Base-by-base conservation (phyloP, 1,140 invertebrate genomes). In the Penaeus vannamei region DNA sequence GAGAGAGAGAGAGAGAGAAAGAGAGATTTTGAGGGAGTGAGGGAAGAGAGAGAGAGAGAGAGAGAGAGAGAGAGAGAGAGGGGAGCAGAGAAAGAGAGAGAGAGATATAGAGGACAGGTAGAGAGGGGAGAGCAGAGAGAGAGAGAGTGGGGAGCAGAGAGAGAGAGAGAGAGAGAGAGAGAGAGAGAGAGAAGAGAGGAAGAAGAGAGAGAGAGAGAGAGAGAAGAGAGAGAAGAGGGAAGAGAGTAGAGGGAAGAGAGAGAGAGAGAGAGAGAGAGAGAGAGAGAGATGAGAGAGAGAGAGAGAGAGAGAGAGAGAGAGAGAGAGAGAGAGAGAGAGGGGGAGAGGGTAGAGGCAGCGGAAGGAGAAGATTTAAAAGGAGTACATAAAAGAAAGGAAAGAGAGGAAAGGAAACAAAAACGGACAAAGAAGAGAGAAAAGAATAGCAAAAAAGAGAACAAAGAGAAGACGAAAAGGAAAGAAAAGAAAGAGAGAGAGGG, bases 161-260 rank as follows among this genome's bases (percentile, higher is more conserved):
- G 3, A 66, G 26, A 23, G 7, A 2, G 26, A 7, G 2, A 66
- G 3, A 66, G 7, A 62, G 61, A 62, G 81, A 62, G 53, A 29
- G 46, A 83, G 46, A 32, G 46, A 59, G 81, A 62, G 81, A 83
- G 42, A 83, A 59, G 32, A 60, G 32, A 42, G 60, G 46, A 62
- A 59, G 60, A 42, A 62, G 29, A 62, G 81, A 83, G 46, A 62
- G 46, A 59, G 61, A 62, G 53, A 62, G 81, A 83, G 53, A 62
- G 53, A 60, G 19, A 59, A 61, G 53, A 66, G 60, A 23, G 32
- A 42, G 62, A 66, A 64, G 2, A 3, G 62, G 10, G 23, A 46
- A 61, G 23, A 82, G 26, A 29, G n/a, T 42, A 8, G 23, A 59
- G 12, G 53, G 23, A 2, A 2, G 5, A 59, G 7, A 42, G 23